phyloP scores from a whole-genome alignment of 2,888 invertebrate species.

The Meganola albula region DNA sequence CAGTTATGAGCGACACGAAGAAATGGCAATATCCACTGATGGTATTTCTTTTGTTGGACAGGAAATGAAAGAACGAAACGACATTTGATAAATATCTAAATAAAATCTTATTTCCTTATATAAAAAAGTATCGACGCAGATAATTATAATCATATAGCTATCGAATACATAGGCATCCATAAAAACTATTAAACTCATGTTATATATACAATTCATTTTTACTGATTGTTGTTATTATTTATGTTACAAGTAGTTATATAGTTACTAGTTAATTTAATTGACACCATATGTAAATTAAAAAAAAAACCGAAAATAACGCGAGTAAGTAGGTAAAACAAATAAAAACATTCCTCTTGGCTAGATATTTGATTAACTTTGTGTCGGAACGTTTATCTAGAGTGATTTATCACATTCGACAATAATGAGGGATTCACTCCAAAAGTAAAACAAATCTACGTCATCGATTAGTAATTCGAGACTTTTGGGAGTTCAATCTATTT shows the following conservation, averaged over 20 bases:
- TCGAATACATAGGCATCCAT: no score
- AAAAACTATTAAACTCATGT: no score
- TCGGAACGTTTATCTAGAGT: conserved; percentile 63
- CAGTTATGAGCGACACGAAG: conserved; percentile 16
- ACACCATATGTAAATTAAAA: conserved; percentile 33
- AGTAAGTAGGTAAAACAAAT: conserved; percentile 46
- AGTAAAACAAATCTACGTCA: conserved; percentile 62
- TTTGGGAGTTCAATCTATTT: conserved; percentile 40
- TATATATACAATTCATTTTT: no score
- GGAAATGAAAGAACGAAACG: conserved; percentile 11
- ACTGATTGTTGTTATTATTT: no score
- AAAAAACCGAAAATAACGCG: conserved; percentile 40
- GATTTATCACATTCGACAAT: conserved; percentile 67
- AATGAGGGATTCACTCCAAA: conserved; percentile 59
- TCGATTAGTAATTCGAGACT: conserved; percentile 69
- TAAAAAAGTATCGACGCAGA: no score
- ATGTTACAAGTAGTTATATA: no score
- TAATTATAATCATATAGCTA: no score
- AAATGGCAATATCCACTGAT: conserved; percentile 7
- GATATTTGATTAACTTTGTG: conserved; percentile 60
- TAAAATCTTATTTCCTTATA: no score
- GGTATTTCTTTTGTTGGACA: conserved; percentile 14
- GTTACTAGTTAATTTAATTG: no score
- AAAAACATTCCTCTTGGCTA: conserved; percentile 46
- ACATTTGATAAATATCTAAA: conserved; percentile 7